A percentile compares a stretch with the other conserved stretches of the same genome.
These are phyloP conservation scores for Acleris literana DNA, from an alignment of 2,888 invertebrate species.

Conservation along the genomic window DNA sequence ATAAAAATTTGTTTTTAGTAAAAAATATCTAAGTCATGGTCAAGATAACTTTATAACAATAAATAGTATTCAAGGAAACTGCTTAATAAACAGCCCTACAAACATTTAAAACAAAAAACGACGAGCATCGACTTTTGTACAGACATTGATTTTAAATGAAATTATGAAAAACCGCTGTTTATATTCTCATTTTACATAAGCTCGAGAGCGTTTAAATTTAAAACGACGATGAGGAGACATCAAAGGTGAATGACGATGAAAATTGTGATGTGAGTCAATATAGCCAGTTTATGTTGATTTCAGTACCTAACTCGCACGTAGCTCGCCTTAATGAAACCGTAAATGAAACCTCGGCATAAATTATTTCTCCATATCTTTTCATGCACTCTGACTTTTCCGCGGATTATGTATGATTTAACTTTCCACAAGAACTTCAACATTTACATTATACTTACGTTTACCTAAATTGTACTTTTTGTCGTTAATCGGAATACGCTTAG, in stretches of 20 bases:
- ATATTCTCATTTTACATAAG: not conserved
- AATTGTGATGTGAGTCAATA: conserved; percentile 46
- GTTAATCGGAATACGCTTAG: not conserved
- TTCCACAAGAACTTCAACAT: not conserved
- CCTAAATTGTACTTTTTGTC: not conserved
- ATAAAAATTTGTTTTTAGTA: too few relatives aligned
- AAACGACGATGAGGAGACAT: conserved; percentile 11
- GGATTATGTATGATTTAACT: conserved; percentile 1
- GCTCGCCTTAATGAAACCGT: conserved; percentile 66
- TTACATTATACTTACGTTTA: not conserved
- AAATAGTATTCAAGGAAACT: too few relatives aligned
- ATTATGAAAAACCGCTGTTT: too few relatives aligned
- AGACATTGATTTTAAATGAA: not conserved
- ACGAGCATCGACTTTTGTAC: not conserved
- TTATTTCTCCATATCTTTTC: conserved; percentile 58
- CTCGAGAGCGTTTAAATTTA: conserved; percentile 8
- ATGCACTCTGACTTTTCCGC: conserved; percentile 2
- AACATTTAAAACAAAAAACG: not conserved
- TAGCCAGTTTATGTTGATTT: conserved; percentile 73
- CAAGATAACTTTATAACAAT: too few relatives aligned
- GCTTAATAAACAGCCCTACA: too few relatives aligned
- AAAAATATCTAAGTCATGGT: too few relatives aligned
- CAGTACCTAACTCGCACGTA: conserved; percentile 61
- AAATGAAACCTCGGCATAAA: conserved; percentile 64
- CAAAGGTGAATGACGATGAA: conserved; percentile 22